A percentile compares a stretch with the other conserved stretches of the same genome.
These are phyloP conservation scores for Trypoxylon attenuatum DNA, from an alignment of 2,888 invertebrate genomes.

Conservation along the genomic window DNA sequence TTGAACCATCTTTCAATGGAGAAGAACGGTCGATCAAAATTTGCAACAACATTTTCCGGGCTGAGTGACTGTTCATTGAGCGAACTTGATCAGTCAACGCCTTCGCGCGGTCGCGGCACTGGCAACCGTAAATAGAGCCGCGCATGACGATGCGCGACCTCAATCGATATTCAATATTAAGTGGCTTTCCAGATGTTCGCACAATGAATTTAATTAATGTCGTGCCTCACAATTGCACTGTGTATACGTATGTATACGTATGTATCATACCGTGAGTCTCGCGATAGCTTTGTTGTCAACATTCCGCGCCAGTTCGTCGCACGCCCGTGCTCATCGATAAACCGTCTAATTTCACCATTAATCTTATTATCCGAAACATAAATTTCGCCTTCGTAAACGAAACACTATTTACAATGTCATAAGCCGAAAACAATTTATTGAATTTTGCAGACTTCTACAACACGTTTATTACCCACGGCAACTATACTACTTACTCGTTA, in stretches of 20 bases:
- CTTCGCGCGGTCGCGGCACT: not conserved
- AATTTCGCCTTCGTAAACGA: conserved; percentile 45
- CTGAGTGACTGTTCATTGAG: not conserved
- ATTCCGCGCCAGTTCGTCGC: conserved; percentile 8
- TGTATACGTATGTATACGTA: conserved; percentile 9
- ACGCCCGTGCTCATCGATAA: conserved; percentile 48
- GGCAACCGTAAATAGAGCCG: conserved; percentile 22
- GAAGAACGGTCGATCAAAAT: not conserved
- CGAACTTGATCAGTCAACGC: not conserved
- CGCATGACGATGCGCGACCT: conserved; percentile 10
- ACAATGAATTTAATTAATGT: conserved; percentile 46
- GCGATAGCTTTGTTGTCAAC: conserved; percentile 14
- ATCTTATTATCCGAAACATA: conserved; percentile 57
- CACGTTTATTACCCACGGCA: conserved; percentile 31
- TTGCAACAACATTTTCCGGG: too few relatives aligned
- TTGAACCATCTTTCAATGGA: conserved; percentile 1
- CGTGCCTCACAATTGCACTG: conserved; percentile 23
- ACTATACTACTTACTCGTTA: conserved; percentile 16
- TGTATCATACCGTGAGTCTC: conserved; percentile 6
- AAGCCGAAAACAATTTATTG: conserved; percentile 54
- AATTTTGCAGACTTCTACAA: conserved; percentile 48
- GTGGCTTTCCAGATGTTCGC: conserved; percentile 31
- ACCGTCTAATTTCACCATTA: conserved; percentile 59
- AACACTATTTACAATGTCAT: conserved; percentile 52
- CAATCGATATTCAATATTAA: conserved; percentile 31